Evolutionary conservation across 2,797 vertebrate genomes (phyloP), one percentile per base, ranked within the genome.

Genomic region (Acanthiza pusilla): DNA sequence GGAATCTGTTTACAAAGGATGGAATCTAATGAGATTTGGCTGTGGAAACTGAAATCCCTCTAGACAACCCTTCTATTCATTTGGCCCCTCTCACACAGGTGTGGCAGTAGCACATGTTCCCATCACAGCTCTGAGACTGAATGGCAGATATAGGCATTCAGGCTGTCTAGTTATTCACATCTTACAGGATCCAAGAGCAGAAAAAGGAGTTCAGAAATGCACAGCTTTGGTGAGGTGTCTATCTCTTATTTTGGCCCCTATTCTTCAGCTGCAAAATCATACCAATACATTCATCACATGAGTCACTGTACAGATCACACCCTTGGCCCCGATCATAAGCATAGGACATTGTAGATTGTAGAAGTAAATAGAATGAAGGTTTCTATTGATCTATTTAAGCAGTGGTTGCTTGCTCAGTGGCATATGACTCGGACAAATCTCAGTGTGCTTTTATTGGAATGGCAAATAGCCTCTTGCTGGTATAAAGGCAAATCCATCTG

Each of bases 401-500:
- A 72, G 72, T 3, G 4, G 29, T 78, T 89, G 48, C 89, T 91
- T 88, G 58, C 48, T 92, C 40, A 34, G 75, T 88, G 75, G 63
- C 51, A 82, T 74, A 73, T 72, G 82, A 91, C 50, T 85, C 1
- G 0, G 58, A 85, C 72, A 81, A 92, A 91, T 92, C 93, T 88
- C 54, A 77, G 50, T 65, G 38, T 51, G 34, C 51, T 87, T 91
- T 89, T 91, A 87, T 34, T 60, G 72, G 75, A 66, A 78, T 72
- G 58, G 78, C 47, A 83, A 91, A 83, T 80, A 89, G 51, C 18
- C 61, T 96, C 75, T 95, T 87, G 53, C 87, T 79, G 29, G 40
- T 93, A 45, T 55, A 88, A 90, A 93, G 74, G 71, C 88, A 81
- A 72, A 61, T 87, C 61, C 38, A 65, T 91, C 70, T 54, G n/a